Evolutionary conservation across 2,888 invertebrate genomes (phyloP).

Genomic region (Caenorhabditis imperialis): DNA sequence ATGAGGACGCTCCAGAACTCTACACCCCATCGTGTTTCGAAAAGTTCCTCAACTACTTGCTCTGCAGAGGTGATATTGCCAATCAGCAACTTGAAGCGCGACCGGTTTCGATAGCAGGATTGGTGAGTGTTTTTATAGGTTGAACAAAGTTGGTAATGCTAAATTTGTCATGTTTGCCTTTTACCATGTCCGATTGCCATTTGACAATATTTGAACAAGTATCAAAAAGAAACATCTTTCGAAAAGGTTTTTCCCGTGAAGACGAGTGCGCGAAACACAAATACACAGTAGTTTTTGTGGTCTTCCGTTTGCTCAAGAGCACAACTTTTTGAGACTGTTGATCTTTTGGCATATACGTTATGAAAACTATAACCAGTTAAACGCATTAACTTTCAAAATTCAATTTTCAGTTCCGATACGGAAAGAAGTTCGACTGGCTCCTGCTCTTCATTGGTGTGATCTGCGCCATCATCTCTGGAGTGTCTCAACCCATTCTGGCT

Average conservation of each 20-base stretch:
- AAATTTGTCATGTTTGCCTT: constrained; percentile 1
- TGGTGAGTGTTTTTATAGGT: constrained; percentile 54
- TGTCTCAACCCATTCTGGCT: constrained; percentile 67
- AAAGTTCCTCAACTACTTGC: constrained; percentile 59
- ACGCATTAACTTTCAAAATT: not conserved
- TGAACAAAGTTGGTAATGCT: not conserved
- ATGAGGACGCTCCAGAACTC: constrained; percentile 52
- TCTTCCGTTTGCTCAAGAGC: constrained; percentile 34
- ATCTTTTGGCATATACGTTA: too few relatives aligned
- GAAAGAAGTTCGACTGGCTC: constrained; percentile 59
- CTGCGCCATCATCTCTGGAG: constrained; percentile 64
- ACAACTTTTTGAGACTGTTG: constrained; percentile 9
- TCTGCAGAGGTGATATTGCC: constrained; percentile 67
- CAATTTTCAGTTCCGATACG: constrained; percentile 68
- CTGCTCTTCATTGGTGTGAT: constrained; percentile 63
- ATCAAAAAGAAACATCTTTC: constrained; percentile 31
- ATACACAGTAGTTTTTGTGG: constrained; percentile 37
- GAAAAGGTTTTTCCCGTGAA: not conserved
- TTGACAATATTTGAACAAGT: constrained; percentile 32
- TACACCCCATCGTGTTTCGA: constrained; percentile 64
- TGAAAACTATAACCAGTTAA: too few relatives aligned
- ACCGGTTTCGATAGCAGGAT: constrained; percentile 63
- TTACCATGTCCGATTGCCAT: not conserved
- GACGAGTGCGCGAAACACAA: constrained; percentile 44
- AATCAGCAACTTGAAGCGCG: constrained; percentile 57